Percentiles rank a stretch among this genome's conserved stretches.
phyloP scores from a whole-genome alignment of 2,797 vertebrate genomes.

The Meriones psammophilus region DNA sequence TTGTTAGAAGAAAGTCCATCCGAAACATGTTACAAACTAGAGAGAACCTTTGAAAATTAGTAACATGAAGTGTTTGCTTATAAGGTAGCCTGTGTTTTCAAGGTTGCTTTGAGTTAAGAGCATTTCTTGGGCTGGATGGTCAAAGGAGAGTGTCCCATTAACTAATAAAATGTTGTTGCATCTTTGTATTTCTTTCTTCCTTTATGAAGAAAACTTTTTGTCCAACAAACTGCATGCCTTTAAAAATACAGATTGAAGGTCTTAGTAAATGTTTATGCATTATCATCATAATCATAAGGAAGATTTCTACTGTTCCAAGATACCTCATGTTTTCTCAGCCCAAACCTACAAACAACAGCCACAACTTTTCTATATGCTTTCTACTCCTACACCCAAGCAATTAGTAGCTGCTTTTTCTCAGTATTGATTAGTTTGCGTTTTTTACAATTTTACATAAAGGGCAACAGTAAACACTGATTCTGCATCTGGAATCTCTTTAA shows the following conservation, averaged over 20 bases:
- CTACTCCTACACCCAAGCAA: neutral
- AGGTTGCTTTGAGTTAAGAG: neutral
- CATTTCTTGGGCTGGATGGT: neutral
- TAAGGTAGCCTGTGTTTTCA: neutral
- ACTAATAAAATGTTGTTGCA: neutral
- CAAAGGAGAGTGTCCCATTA: neutral
- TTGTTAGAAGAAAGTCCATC: neutral
- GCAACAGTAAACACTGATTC: neutral
- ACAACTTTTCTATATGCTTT: neutral
- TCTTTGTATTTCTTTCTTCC: constrained; percentile 1
- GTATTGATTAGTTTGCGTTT: neutral
- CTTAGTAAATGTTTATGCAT: constrained; percentile 9
- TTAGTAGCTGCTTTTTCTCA: neutral
- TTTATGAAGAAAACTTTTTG: neutral
- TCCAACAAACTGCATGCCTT: neutral
- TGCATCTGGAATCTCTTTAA: neutral
- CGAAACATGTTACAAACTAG: neutral
- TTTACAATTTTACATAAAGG: neutral
- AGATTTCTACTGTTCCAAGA: neutral
- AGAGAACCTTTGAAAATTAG: neutral
- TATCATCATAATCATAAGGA: neutral
- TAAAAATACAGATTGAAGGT: constrained; percentile 1
- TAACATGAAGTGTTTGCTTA: neutral
- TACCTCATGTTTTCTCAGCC: neutral
- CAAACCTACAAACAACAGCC: neutral